A percentile compares a stretch with the other conserved stretches of the same genome.
Conservation (phyloP, 2,888 invertebrate species). For the Drosophila siamana region DNA sequence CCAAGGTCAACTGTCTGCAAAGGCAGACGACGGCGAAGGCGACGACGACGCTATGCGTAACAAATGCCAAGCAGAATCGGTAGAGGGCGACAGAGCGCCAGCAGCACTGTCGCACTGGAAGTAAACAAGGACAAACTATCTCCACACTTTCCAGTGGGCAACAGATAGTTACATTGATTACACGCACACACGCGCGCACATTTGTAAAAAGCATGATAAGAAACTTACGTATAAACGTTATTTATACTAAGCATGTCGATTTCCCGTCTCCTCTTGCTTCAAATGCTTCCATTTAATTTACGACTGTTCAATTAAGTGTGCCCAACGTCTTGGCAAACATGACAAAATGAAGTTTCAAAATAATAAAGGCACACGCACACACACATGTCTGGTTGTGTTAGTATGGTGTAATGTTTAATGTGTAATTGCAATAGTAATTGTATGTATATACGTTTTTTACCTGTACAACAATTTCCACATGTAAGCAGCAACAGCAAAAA, state of each 20-base stretch:
- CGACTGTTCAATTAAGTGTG: conserved; percentile 5
- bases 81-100: not conserved
- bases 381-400: conserved; percentile 11
- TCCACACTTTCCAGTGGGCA: conserved; percentile 9
- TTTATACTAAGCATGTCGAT: not conserved
- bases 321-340: conserved; percentile 26
- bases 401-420: conserved; percentile 5
- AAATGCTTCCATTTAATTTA: not conserved
- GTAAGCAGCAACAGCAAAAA: conserved; percentile 52
- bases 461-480: conserved; percentile 59
- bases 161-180: conserved; percentile 17
- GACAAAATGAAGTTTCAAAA: conserved; percentile 38
- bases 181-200: not conserved
- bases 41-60: conserved; percentile 26
- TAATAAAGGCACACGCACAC: conserved; percentile 23
- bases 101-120: not conserved
- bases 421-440: conserved; percentile 1
- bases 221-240: not conserved
- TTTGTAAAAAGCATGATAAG: conserved; percentile 6
- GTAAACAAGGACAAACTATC: conserved; percentile 21
- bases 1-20: conserved; percentile 75
- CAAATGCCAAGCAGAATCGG: not conserved
- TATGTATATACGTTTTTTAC: conserved; percentile 50
- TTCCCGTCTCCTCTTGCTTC: not conserved
- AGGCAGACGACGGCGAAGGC: conserved; percentile 21